Percentiles rank a stretch among this genome's conserved stretches.
phyloP scores from a whole-genome alignment of 2,113 vertebrate genomes.

The Prolemur simus region DNA sequence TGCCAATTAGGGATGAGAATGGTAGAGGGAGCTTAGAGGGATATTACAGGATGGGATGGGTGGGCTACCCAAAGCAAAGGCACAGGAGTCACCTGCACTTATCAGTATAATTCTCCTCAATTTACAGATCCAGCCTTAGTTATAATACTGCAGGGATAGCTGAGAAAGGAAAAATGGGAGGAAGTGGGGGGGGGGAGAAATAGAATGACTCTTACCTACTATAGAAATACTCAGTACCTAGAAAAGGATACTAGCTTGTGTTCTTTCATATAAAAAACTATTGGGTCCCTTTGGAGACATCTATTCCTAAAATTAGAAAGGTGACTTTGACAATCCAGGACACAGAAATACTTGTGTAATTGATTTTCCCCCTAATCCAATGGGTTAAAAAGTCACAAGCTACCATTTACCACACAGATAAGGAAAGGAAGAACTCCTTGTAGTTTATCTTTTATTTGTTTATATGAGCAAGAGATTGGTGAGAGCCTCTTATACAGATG shows the following conservation, averaged over 20 bases:
- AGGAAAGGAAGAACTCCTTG: not conserved
- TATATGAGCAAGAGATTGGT: not conserved
- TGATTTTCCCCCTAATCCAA: not conserved
- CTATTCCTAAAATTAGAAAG: not conserved
- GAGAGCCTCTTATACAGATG: not conserved
- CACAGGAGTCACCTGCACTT: accelerated
- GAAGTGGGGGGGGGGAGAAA: accelerated
- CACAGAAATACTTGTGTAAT: not conserved
- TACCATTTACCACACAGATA: not conserved
- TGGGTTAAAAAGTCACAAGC: not conserved
- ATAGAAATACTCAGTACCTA: not conserved
- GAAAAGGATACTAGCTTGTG: accelerated
- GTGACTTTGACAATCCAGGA: not conserved
- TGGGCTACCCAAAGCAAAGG: not conserved
- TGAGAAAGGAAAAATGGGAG: not conserved
- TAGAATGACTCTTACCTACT: not conserved
- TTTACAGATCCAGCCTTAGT: not conserved
- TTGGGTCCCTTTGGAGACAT: not conserved
- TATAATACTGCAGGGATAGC: not conserved
- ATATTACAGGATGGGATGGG: no score
- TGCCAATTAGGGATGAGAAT: not conserved
- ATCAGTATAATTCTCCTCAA: not conserved
- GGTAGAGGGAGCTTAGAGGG: not conserved
- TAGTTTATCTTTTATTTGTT: not conserved
- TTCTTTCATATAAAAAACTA: not conserved